Conservation (phyloP, 1,140 invertebrate genomes). For the Brachystomella parvula region DNA sequence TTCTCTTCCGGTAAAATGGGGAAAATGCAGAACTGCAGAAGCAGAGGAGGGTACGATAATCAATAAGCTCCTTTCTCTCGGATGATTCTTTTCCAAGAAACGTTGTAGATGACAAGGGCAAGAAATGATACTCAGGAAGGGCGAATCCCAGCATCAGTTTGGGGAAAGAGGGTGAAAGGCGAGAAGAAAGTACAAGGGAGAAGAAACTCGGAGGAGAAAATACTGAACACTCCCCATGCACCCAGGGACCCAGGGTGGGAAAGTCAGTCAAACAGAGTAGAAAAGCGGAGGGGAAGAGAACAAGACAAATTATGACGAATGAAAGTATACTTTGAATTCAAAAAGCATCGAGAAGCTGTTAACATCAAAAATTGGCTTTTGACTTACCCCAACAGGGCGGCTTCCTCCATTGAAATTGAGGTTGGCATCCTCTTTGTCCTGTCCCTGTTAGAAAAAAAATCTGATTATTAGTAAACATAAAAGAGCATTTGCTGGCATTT, state of each 20-base stretch:
- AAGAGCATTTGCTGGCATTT: conserved; percentile 2
- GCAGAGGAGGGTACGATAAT: no score
- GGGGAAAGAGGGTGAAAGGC: neutral
- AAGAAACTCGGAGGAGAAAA: conserved; percentile 11
- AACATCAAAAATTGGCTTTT: neutral
- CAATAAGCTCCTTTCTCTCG: no score
- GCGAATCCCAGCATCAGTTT: neutral
- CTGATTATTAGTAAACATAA: neutral
- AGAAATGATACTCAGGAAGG: neutral
- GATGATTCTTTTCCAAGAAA: no score
- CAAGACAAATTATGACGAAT: neutral
- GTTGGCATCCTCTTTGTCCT: conserved; percentile 57
- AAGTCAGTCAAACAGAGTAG: neutral
- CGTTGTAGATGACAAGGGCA: neutral
- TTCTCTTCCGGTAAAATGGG: no score
- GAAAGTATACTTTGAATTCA: neutral
- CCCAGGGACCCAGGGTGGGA: neutral
- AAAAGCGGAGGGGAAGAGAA: neutral
- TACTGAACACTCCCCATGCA: conserved; percentile 18
- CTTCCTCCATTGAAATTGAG: conserved; percentile 58
- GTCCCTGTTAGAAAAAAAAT: conserved; percentile 18
- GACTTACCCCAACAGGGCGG: conserved; percentile 60
- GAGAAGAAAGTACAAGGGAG: neutral
- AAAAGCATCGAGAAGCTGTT: neutral
- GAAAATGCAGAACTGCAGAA: no score